Evolutionary conservation across 2,113 vertebrate species (phyloP), one percentile per base, ranked within the genome.

Genomic region (Melospiza melodia): DNA sequence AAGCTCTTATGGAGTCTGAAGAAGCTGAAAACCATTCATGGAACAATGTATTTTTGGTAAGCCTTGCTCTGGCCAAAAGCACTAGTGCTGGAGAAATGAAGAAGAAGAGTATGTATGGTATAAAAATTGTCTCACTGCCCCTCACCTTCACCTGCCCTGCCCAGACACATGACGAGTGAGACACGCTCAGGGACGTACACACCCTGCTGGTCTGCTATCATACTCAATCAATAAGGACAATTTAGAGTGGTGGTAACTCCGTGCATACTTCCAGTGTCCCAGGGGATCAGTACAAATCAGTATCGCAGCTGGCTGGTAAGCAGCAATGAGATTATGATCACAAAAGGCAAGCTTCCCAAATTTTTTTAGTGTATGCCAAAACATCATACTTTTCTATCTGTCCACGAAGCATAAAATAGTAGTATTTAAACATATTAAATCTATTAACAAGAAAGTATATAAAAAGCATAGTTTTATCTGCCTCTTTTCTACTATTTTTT

Each of bases 171-270:
- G 89, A 69, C 12, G 18, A 90, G 90, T 52, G 69, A 73, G 92
- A 90, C 43, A 35, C 28, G 58, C n/a, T 37, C 44, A 24, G 81
- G 88, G 85, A 86, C 43, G 87, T 37, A 74, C 80, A 93, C 91
- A 94, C 61, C 25, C 68, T 88, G 87, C 66, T 84, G 65, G 52
- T 54, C 89, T 44, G 27, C 87, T 86, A 78, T 49, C 79, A 73
- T 33, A 87, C 83, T 94, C 82, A 95, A 97, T 96, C 97, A 96
- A 92, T 84, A 92, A 71, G 92, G 95, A 96, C 95, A 97, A 95
- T 96, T 93, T 76, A 71, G 90, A 95, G 90, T 48, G 27, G 51
- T 6, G 14, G 80, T 82, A 95, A 91, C 93, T 96, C 89, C 5
- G 57, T 80, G 92, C 94, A 90, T 19, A 77, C 75, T 88, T 61